Percentiles rank a stretch among this genome's conserved stretches.
phyloP scores from a whole-genome alignment of 2,113 vertebrate species.

The Clarias magur region DNA sequence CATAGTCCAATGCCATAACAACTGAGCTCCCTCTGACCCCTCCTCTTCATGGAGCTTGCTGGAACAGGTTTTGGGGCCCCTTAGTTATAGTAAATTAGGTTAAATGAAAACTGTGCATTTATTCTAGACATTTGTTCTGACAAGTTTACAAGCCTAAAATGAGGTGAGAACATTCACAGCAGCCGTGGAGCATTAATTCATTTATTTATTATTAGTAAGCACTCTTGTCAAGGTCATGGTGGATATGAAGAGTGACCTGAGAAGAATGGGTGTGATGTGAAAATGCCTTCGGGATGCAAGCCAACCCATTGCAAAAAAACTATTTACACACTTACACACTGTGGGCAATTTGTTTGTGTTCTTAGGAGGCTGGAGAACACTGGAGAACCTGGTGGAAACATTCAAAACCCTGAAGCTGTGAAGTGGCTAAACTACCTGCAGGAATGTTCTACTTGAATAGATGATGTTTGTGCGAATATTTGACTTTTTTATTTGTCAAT shows the following conservation, averaged over 20 bases:
- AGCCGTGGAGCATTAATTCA: background rate
- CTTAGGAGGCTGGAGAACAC: background rate
- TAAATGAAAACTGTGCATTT: background rate
- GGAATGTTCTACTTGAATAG: background rate
- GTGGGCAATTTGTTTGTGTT: background rate
- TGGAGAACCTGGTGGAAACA: background rate
- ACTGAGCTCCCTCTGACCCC: too few relatives aligned
- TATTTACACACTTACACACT: background rate
- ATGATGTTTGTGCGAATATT: background rate
- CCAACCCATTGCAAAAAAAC: background rate
- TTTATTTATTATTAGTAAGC: background rate
- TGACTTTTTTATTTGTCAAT: background rate
- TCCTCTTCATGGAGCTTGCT: too few relatives aligned
- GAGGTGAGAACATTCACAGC: background rate
- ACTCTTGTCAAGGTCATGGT: background rate
- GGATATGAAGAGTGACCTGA: background rate
- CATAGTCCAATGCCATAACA: too few relatives aligned
- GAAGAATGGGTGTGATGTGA: background rate
- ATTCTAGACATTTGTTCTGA: background rate
- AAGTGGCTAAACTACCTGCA: background rate
- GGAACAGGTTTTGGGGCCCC: too few relatives aligned
- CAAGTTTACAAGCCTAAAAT: background rate
- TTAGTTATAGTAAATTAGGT: too few relatives aligned
- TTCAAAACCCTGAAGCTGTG: background rate
- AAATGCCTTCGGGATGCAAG: background rate